Conservation (phyloP, 2,888 invertebrate genomes). For the Apamea monoglypha region DNA sequence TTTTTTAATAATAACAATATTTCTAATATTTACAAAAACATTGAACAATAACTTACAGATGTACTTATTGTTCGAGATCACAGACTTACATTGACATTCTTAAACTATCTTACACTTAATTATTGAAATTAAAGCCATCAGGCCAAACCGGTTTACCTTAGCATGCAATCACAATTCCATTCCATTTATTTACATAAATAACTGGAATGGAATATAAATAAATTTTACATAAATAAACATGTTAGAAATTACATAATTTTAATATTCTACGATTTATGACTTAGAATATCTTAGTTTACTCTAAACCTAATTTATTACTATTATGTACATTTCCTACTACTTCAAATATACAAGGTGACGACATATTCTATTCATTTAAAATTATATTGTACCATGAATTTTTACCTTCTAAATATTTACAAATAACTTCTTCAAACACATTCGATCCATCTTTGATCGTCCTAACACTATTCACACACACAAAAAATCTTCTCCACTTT, state of each 20-base stretch:
- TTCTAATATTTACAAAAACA: conserved; percentile 67
- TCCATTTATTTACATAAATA: conserved; percentile 54
- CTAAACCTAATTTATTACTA: background rate
- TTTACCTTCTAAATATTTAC: conserved; percentile 2
- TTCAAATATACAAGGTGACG: conserved; percentile 50
- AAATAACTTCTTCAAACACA: background rate
- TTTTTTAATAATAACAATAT: conserved; percentile 73
- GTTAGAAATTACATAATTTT: conserved; percentile 33
- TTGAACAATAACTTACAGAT: conserved; percentile 86
- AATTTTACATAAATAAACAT: conserved; percentile 39
- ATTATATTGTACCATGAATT: conserved; percentile 43
- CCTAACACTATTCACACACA: background rate
- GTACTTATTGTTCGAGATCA: conserved; percentile 89
- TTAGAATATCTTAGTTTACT: conserved; percentile 52
- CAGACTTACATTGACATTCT: conserved; percentile 72
- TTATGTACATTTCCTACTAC: background rate
- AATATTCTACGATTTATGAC: conserved; percentile 56
- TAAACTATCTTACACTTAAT: conserved; percentile 19
- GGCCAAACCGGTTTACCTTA: conserved; percentile 61
- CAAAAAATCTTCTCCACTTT: conserved; percentile 31
- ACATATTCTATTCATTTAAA: conserved; percentile 10
- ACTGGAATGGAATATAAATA: conserved; percentile 36
- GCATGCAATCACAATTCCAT: conserved; percentile 36
- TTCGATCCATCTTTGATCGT: background rate
- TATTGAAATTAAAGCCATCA: conserved; percentile 43